A percentile compares a stretch with the other conserved stretches of the same genome.
Evolutionary conservation across 1,140 invertebrate genomes (phyloP).

Genomic region (Brachionus manjavacas): DNA sequence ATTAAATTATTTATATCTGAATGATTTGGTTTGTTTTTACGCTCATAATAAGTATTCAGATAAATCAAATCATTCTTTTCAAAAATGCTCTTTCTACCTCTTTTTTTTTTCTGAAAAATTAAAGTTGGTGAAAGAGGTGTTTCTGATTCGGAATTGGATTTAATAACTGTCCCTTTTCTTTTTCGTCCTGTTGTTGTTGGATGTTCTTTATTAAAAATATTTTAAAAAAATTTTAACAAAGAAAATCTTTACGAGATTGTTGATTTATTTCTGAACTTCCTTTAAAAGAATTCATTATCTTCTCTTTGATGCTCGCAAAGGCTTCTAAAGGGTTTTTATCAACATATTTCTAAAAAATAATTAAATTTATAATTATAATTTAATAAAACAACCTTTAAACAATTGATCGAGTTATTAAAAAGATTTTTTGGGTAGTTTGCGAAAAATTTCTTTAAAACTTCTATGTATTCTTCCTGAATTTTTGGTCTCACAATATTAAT

Average conservation of each 20-base stretch:
- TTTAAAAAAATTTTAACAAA: neutral
- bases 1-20: neutral
- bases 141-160: neutral
- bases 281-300: neutral
- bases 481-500: no score
- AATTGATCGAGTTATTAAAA: neutral
- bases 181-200: neutral
- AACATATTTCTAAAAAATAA: neutral
- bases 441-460: neutral
- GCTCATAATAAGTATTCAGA: neutral
- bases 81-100: neutral
- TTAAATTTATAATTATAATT: neutral
- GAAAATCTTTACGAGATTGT: neutral
- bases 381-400: neutral
- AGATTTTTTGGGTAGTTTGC: neutral
- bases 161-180: neutral
- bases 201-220: neutral
- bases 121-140: no score
- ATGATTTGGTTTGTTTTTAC: neutral
- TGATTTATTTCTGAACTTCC: neutral
- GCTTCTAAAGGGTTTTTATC: no score
- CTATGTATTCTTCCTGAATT: neutral
- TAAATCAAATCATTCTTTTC: neutral
- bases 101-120: neutral
- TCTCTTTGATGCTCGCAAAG: neutral